Evolutionary conservation across 2,797 vertebrate genomes (phyloP), one percentile per base, ranked within the genome.

Genomic region (Megaceryle alcyon): DNA sequence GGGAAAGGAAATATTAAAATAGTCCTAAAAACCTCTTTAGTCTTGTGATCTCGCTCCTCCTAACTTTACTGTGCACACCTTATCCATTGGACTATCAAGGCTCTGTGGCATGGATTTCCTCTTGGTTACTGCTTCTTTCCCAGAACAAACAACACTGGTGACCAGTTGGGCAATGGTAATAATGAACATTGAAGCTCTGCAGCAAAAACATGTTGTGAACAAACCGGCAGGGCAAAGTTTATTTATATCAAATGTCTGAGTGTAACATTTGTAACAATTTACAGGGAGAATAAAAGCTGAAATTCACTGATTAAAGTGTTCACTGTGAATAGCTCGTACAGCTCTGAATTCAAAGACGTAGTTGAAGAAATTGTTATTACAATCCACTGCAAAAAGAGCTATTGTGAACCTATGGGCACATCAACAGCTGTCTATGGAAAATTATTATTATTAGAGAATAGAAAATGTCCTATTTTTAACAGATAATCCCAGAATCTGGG

Each of bases 381-480:
- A 91, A 93, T 63, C 79, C 88, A 35, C 65, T 76, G 84, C 88
- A 93, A 66, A 95, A 95, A 96, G 93, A 89, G 90, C 93, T 92
- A 92, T 96, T 96, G 86, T 96, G 95, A 96, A 96, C 88, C 63
- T 97, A 96, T 86, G 75, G 91, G 86, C 90, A 91, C 81, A 96
- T 91, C 94, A 96, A 96, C 96, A 97, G 96, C 95, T 96, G 96
- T 63, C 94, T 91, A 81, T 91, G 88, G 93, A 89, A 96, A 96
- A 96, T 95, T 96, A 96, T 96, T 97, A 96, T 96, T 96, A 96
- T 96, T 96, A 96, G 53, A 85, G 94, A 95, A 94, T 54, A 95
- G 71, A 95, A 96, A 94, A 80, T 72, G 88, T 89, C 94, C 94
- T 96, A 96, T 96, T 97, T 97, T 96, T 95, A 96, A 93, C 96